These are phyloP conservation scores for Scaptomyza parva DNA, from an alignment of 2,888 invertebrate genomes.

Conservation along the genomic window DNA sequence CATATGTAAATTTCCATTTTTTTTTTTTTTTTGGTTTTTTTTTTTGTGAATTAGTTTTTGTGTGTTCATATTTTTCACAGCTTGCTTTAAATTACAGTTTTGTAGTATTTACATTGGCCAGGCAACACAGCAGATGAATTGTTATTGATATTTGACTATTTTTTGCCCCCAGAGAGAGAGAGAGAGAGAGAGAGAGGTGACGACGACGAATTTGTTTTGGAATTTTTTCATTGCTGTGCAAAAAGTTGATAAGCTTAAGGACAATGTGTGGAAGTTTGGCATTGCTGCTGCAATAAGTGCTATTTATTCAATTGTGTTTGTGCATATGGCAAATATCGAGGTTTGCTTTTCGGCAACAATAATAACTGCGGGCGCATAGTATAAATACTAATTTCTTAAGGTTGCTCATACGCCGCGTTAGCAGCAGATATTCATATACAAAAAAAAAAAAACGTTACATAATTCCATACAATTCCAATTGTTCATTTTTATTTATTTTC, in stretches of 20 bases:
- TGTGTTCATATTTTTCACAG: conserved; percentile 24
- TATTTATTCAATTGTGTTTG: conserved; percentile 72
- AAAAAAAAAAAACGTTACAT: conserved; percentile 4
- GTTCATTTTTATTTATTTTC: neutral
- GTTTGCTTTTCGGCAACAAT: conserved; percentile 68
- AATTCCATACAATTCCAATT: conserved; percentile 14
- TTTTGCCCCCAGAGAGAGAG: conserved; percentile 37
- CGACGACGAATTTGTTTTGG: conserved; percentile 35
- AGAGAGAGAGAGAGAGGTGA: neutral
- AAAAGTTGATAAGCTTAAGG: conserved; percentile 78
- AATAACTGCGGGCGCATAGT: conserved; percentile 33
- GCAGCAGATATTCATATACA: conserved; percentile 1
- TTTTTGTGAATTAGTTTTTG: conserved; percentile 12
- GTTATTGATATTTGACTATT: conserved; percentile 58
- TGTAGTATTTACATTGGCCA: conserved; percentile 39
- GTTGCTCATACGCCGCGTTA: conserved; percentile 38
- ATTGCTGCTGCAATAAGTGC: conserved; percentile 47
- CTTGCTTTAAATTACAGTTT: conserved; percentile 13
- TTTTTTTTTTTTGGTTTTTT: conserved; percentile 2
- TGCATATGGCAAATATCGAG: conserved; percentile 66
- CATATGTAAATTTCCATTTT: conserved; percentile 5
- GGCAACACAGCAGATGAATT: conserved; percentile 49
- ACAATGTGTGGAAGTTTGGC: conserved; percentile 66
- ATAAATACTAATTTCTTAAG: conserved; percentile 12
- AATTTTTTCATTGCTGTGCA: conserved; percentile 58